These are phyloP conservation scores for Anhinga rufa DNA, from an alignment of 2,113 vertebrate species.

Conservation along the genomic window DNA sequence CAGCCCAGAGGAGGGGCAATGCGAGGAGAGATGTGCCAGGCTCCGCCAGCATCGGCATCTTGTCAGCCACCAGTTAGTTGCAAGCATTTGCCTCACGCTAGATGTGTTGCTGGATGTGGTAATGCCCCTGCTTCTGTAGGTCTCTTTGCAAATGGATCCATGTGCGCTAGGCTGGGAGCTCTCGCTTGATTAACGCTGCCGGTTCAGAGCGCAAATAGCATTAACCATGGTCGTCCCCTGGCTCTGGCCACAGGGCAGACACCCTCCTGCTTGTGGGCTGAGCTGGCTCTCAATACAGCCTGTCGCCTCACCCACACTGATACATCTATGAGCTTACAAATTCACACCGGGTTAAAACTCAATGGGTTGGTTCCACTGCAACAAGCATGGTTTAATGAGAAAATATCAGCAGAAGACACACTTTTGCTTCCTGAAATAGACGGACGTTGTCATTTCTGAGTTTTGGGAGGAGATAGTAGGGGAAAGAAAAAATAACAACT, in stretches of 20 bases:
- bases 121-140: neutral
- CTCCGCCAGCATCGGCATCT: neutral
- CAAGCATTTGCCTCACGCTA: fast-evolving
- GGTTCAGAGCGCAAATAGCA: neutral
- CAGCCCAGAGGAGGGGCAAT: neutral
- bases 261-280: neutral
- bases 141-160: neutral
- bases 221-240: neutral
- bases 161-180: neutral
- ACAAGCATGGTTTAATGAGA: neutral
- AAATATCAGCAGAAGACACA: neutral
- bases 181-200: neutral
- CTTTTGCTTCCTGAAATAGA: neutral
- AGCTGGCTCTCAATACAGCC: neutral
- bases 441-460: neutral
- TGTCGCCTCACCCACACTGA: neutral
- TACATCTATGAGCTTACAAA: neutral
- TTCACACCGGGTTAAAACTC: neutral
- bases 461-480: neutral
- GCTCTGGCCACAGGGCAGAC: neutral
- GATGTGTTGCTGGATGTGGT: neutral
- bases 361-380: neutral
- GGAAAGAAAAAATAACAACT: neutral
- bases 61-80: neutral
- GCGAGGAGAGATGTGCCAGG: neutral